A percentile compares a stretch with the other conserved stretches of the same genome.
phyloP scores from a whole-genome alignment of 2,888 invertebrate genomes.

The Athalia rosae region DNA sequence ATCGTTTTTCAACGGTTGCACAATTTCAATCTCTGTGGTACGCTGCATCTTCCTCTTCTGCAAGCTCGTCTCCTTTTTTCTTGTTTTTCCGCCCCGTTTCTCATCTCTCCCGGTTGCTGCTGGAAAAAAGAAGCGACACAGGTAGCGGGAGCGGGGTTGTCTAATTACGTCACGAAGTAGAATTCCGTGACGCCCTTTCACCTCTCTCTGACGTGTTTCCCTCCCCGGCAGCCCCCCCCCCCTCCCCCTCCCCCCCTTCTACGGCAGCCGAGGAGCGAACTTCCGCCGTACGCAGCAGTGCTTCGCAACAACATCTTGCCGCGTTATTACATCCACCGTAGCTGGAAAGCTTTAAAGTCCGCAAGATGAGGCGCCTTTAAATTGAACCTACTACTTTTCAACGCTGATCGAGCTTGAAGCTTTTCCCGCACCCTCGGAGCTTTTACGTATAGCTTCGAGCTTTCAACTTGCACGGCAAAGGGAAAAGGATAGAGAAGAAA shows the following conservation, averaged over 20 bases:
- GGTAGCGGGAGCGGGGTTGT: conserved; percentile 7
- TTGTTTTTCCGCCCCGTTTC: not conserved
- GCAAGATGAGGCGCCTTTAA: conserved; percentile 2
- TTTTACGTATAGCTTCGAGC: not conserved
- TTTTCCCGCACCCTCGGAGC: no score
- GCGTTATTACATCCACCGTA: conserved; percentile 45
- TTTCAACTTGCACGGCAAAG: not conserved
- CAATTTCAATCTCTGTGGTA: no score
- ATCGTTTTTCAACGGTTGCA: no score
- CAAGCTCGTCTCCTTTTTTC: not conserved
- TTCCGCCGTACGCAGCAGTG: not conserved
- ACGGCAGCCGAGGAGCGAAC: not conserved
- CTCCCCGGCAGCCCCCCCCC: not conserved
- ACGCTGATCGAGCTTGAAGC: conserved; percentile 27
- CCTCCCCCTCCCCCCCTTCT: not conserved
- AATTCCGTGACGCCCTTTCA: conserved; percentile 14
- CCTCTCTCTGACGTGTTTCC: not conserved
- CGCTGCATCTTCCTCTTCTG: no score
- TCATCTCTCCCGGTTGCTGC: not conserved
- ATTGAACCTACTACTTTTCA: conserved; percentile 3
- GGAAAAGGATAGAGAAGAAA: not conserved
- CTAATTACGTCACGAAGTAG: conserved; percentile 41
- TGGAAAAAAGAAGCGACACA: no score
- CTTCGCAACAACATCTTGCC: conserved; percentile 44
- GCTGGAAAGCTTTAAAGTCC: conserved; percentile 44